phyloP scores from a whole-genome alignment of 2,113 vertebrate species.

The zebrafish (Danio rerio) region GRCz12tu NC_133182.1:58472001-58472500 shows the following conservation, averaged over 20 bases:
- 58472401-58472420: neutral
- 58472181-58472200: neutral
- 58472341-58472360: slow-evolving; percentile 13
- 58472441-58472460: neutral
- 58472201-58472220: neutral
- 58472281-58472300: slow-evolving; percentile 10
- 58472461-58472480: neutral
- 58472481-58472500: neutral
- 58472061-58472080: neutral
- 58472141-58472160: neutral
- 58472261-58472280: neutral
- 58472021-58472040: too few species aligned
- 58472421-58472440: neutral
- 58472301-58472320: neutral
- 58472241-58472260: neutral
- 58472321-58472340: slow-evolving; percentile 8
- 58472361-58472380: neutral
- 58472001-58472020: too few species aligned
- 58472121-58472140: neutral
- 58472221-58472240: neutral
- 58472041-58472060: too few species aligned
- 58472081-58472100: neutral
- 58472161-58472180: neutral
- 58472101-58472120: neutral
- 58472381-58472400: slow-evolving; percentile 4